Percentiles rank a stretch among this genome's conserved stretches.
Evolutionary conservation across 2,888 invertebrate species (phyloP).

Genomic region (Scaptomyza reducta): DNA sequence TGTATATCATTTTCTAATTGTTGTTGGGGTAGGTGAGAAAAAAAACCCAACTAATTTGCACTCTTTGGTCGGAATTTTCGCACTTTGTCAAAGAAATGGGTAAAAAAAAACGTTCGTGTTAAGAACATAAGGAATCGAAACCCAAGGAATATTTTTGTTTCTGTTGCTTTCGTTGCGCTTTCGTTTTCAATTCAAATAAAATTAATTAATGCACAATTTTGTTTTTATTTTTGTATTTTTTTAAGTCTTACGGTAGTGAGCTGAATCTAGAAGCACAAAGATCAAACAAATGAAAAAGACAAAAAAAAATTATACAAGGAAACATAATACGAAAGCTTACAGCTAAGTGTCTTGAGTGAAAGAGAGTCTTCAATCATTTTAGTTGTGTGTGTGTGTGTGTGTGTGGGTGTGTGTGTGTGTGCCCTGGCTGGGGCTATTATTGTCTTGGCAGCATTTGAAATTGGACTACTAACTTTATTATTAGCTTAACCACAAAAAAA

Average conservation of each 20-base stretch:
- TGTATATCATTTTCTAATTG: slow-evolving; percentile 9
- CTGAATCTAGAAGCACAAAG: slow-evolving; percentile 82
- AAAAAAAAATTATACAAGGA: slow-evolving; percentile 65
- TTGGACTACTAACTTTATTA: slow-evolving; percentile 29
- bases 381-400: slow-evolving; percentile 28
- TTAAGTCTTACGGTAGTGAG: slow-evolving; percentile 83
- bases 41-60: slow-evolving; percentile 68
- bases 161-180: slow-evolving; percentile 43
- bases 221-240: slow-evolving; percentile 39
- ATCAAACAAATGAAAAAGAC: slow-evolving; percentile 74
- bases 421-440: slow-evolving; percentile 24
- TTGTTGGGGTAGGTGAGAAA: neutral
- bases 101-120: slow-evolving; percentile 12
- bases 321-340: slow-evolving; percentile 52
- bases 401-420: slow-evolving; percentile 4
- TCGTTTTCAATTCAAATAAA: slow-evolving; percentile 79
- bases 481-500: slow-evolving; percentile 1
- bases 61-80: slow-evolving; percentile 73
- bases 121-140: slow-evolving; percentile 48
- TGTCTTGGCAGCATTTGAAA: slow-evolving; percentile 22
- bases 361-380: slow-evolving; percentile 42
- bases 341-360: slow-evolving; percentile 22
- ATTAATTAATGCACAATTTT: slow-evolving; percentile 78
- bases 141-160: slow-evolving; percentile 20
- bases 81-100: slow-evolving; percentile 48